Evolutionary conservation across 2,113 vertebrate species (phyloP).

Genomic region (Condylura cristata): DNA sequence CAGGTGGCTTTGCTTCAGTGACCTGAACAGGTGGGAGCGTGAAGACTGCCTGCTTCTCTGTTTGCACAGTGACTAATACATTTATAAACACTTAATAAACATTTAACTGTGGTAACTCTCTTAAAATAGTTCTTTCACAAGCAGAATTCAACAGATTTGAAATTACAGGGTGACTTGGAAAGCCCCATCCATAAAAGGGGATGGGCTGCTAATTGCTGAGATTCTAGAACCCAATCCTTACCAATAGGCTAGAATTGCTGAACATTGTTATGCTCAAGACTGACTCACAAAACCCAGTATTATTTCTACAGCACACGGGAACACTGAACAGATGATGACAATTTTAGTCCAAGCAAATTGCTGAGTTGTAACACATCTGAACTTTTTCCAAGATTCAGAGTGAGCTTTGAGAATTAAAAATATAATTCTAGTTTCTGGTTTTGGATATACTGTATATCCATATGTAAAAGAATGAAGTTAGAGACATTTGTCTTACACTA

Average conservation of each 20-base stretch:
- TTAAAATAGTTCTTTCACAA: slow-evolving; percentile 66
- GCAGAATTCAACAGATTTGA: slow-evolving; percentile 40
- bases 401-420: slow-evolving; percentile 31
- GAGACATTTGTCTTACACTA: background rate
- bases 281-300: background rate
- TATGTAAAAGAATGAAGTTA: slow-evolving; percentile 2
- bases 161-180: slow-evolving; percentile 40
- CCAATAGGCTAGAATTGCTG: background rate
- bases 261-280: background rate
- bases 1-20: slow-evolving; percentile 68
- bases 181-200: slow-evolving; percentile 29
- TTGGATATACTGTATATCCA: background rate
- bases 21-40: slow-evolving; percentile 62
- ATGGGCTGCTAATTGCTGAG: background rate
- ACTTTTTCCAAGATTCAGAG: slow-evolving; percentile 31
- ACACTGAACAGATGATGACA: background rate
- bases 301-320: background rate
- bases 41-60: slow-evolving; percentile 73
- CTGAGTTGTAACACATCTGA: slow-evolving; percentile 1
- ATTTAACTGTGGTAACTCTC: slow-evolving; percentile 56
- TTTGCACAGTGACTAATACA: slow-evolving; percentile 74
- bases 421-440: background rate
- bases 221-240: background rate
- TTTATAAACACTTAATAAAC: slow-evolving; percentile 78
- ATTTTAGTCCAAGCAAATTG: slow-evolving; percentile 12